Evolutionary conservation across 2,113 vertebrate species (phyloP), one percentile per base, ranked within the genome.

Genomic region (Paratilapia polleni): DNA sequence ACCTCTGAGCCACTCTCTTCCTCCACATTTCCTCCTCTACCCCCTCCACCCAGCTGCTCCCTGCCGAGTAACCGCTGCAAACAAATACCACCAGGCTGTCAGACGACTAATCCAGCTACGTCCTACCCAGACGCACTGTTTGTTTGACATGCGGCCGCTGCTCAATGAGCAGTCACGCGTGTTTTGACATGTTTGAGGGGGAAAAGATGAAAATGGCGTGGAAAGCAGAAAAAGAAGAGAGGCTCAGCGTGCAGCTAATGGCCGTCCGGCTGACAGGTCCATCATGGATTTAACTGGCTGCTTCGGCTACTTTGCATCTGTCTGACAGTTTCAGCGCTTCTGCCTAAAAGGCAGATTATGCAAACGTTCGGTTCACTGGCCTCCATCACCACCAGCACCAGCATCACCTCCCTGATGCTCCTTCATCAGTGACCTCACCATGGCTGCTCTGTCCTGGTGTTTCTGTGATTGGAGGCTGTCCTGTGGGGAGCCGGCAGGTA

Each of bases 261-360:
- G 91, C 82, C 73, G 87, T 78, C 89, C 81, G 86, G 70, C 86
- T 95, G 94, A 94, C 94, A 92, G 94, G 66, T 90, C 89, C 87
- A 90, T 91, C 88, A 76, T 6, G 62, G 89, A 43, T 66, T 89
- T 85, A 62, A 84, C 47, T 26, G 88, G 60, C 81, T 86, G 77
- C 83, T 74, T 26, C 84, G 14, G 22, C 76, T 49, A 66, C 82
- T 86, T 90, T 70, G 77, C 91, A 88, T 90, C 81, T 52, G n/a
- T 41, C 88, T 95, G 94, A 94, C 94, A 94, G 93, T 84, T 89
- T 61, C 85, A 62, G 60, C 31, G 85, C 88, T 84, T 94, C 90
- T 87, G 82, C 87, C 91, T 94, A 84, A 94, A 82, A 92, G 88
- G 85, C 58, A 66, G 88, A 95, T 94, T 94, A 95, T 93, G 82